phyloP scores from a whole-genome alignment of 1,140 invertebrate species.

The Xylocopa sonorina region DNA sequence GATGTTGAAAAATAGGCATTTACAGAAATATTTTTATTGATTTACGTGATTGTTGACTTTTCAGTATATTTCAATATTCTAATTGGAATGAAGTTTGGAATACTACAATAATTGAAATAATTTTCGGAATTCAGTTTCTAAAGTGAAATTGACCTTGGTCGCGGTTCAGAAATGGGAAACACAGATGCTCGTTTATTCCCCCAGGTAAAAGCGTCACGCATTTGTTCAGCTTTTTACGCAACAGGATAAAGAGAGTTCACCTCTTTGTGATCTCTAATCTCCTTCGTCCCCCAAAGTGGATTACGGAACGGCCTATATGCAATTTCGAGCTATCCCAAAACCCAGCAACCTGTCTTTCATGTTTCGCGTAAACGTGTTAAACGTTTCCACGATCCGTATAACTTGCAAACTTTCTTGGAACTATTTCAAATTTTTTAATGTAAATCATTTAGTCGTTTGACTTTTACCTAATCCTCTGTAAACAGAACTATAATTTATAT shows the following conservation, averaged over 20 bases:
- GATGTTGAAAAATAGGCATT: too few species aligned
- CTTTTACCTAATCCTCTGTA: too few species aligned
- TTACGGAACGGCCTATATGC: neutral
- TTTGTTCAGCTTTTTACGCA: constrained; percentile 42
- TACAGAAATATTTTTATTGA: too few species aligned
- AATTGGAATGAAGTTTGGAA: too few species aligned
- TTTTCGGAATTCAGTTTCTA: too few species aligned
- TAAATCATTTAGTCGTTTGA: too few species aligned
- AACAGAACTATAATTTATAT: too few species aligned
- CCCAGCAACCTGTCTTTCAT: neutral
- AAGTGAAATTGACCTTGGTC: neutral
- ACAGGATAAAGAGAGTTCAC: constrained; percentile 11
- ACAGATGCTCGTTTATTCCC: constrained; percentile 33
- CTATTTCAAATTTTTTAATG: too few species aligned
- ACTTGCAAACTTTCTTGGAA: neutral
- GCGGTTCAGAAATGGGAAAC: neutral
- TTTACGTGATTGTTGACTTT: too few species aligned
- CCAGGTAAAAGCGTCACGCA: constrained; percentile 4
- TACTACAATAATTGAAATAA: too few species aligned
- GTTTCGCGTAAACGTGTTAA: too few species aligned
- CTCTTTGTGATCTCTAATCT: constrained; percentile 28
- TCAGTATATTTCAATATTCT: too few species aligned
- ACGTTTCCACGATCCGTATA: neutral
- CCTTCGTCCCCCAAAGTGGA: constrained; percentile 31
- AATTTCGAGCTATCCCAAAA: constrained; percentile 18